Base-by-base conservation (phyloP, 2,113 vertebrate species). In the Amblyopsis rosae region DNA sequence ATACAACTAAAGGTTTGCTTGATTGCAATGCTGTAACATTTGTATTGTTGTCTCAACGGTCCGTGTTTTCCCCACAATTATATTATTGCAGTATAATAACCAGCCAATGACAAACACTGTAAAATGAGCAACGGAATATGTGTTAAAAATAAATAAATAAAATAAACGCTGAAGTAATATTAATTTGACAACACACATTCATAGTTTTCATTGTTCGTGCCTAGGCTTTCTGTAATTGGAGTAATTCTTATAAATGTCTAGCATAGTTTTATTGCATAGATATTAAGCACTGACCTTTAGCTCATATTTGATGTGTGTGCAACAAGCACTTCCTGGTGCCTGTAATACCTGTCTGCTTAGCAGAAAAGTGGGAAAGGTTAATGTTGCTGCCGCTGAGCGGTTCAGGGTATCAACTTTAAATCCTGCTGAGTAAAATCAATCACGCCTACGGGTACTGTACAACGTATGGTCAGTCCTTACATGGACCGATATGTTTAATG, bases 391-490 rank as follows among this genome's bases (percentile, higher is more conserved):
- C 61, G 77, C 70, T 82, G 60, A 73, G 66, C 71, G 70, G 72
- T 78, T 86, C 69, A 77, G 78, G 82, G 65, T 73, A 81, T 17
- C 69, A 65, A 62, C 65, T 67, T 76, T 89, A 69, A 80, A 84
- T 82, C 74, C 69, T 67, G 69, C 3, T 12, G 61, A 76, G 78
- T 53, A 81, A 88, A 86, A 89, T 89, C 89, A 88, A 90, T 89
- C 73, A 58, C 76, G 80, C 71, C 78, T 79, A 79, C 74, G 35
- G 73, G 17, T 11, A 51, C 10, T 10, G 62, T 13, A 67, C 49
- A 58, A 77, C 74, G 70, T 68, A 54, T 1, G 62, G 65, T 35
- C 48, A 61, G 13, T 62, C 47, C 68, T 45, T 70, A 48, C 41
- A 61, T 62, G 67, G 65, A n/a, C 47, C 68, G 67, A 55, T 19